phyloP scores from a whole-genome alignment of 2,113 vertebrate genomes.

The Gymnobelideus leadbeateri region DNA sequence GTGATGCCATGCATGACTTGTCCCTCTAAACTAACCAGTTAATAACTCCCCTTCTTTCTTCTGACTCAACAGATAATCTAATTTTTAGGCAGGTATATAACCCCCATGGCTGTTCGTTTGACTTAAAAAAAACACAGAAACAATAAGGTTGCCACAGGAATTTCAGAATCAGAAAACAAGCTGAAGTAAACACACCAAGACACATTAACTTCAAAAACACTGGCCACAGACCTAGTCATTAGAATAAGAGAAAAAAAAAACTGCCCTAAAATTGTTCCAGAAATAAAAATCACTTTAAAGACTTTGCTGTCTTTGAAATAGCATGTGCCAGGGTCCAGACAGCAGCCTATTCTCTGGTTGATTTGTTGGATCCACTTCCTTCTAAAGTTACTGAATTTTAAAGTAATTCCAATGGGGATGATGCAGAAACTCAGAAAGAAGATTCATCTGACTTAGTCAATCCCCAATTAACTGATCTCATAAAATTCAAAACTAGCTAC shows the following conservation, averaged over 20 bases:
- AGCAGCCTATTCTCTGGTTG: constrained; percentile 41
- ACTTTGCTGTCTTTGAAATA: background rate
- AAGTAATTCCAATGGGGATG: constrained; percentile 49
- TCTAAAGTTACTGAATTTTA: constrained; percentile 49
- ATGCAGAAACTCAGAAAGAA: background rate
- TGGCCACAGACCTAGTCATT: background rate
- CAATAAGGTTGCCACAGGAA: constrained; percentile 45
- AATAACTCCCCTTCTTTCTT: constrained; percentile 42
- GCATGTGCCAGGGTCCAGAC: constrained; percentile 40
- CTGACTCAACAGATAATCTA: constrained; percentile 39
- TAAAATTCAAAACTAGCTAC: constrained; percentile 59
- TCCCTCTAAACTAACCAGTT: background rate
- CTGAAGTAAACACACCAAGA: constrained; percentile 41
- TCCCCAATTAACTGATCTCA: constrained; percentile 12
- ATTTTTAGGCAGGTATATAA: constrained; percentile 54
- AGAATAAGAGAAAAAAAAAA: background rate
- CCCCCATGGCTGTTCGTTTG: constrained; percentile 36
- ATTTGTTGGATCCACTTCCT: constrained; percentile 36
- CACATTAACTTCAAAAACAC: background rate
- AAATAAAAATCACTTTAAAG: constrained; percentile 41
- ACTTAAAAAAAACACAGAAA: constrained; percentile 44
- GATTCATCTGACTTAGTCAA: background rate
- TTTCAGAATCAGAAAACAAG: constrained; percentile 45
- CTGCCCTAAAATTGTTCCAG: constrained; percentile 20
- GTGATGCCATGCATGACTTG: too few relatives aligned